phyloP scores from a whole-genome alignment of 1,140 invertebrate species.

The Temnothorax longispinosus region DNA sequence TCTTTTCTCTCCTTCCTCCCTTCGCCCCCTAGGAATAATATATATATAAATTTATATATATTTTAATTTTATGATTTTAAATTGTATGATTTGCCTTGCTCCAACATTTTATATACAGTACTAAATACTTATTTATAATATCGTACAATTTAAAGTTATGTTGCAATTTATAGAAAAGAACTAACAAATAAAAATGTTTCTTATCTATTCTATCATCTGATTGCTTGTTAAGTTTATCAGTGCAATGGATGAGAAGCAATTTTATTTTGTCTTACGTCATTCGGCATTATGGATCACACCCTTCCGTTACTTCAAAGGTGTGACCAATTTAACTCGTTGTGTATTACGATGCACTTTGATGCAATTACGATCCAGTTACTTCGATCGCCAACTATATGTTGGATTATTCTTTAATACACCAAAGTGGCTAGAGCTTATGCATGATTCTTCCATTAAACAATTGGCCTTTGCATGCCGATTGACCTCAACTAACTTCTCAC shows the following conservation, averaged over 20 bases:
- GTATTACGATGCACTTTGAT: conserved; percentile 27
- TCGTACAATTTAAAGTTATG: not conserved
- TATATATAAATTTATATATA: too few relatives aligned
- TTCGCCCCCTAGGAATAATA: not conserved
- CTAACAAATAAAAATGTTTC: not conserved
- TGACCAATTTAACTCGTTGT: conserved; percentile 68
- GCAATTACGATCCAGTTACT: conserved; percentile 42
- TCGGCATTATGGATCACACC: conserved; percentile 55
- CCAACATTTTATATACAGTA: not conserved
- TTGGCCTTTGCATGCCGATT: conserved; percentile 51
- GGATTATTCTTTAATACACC: conserved; percentile 66
- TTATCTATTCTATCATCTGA: not conserved
- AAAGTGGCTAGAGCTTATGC: conserved; percentile 64
- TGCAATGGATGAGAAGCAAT: conserved; percentile 36
- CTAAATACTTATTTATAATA: not conserved
- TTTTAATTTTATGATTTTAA: not conserved
- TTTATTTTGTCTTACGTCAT: conserved; percentile 58
- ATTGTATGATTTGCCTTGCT: not conserved
- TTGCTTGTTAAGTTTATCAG: conserved; percentile 18
- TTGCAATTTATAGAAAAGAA: not conserved
- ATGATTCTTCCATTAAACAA: conserved; percentile 54
- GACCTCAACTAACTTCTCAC: not conserved
- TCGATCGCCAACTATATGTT: conserved; percentile 60
- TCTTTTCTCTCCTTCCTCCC: not conserved
- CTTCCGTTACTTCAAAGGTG: conserved; percentile 78